Conservation (phyloP, 2,113 vertebrate genomes). For the Pygoscelis adeliae region DNA sequence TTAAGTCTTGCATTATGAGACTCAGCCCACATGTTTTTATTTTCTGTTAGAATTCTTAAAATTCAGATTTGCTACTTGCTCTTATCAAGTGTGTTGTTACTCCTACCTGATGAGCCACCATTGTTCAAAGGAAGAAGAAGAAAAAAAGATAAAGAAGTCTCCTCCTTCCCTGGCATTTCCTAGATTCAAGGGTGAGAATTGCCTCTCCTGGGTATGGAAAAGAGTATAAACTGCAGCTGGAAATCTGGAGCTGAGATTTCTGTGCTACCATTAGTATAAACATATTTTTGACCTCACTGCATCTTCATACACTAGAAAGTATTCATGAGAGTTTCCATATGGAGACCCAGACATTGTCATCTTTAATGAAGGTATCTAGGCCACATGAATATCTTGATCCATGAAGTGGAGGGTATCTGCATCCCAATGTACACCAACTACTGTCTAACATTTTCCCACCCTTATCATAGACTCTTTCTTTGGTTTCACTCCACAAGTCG, state of each 20-base stretch:
- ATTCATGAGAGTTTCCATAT: not conserved
- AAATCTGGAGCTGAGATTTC: not conserved
- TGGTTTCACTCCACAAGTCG: not conserved
- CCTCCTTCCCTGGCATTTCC: not conserved
- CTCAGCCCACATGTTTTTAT: not conserved
- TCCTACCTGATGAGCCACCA: not conserved
- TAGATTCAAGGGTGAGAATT: not conserved
- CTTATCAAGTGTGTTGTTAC: not conserved
- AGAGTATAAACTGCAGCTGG: not conserved
- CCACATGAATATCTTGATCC: not conserved
- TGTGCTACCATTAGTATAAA: not conserved
- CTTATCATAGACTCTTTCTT: not conserved
- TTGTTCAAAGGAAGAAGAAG: not conserved
- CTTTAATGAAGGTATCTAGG: not conserved
- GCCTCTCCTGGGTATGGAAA: not conserved
- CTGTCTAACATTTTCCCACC: not conserved
- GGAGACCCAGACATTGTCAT: not conserved
- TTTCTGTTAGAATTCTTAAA: not conserved
- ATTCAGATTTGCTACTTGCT: not conserved
- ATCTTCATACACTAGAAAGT: not conserved
- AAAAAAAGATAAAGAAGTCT: rapidly evolving
- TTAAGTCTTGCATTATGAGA: not conserved
- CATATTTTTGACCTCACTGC: not conserved
- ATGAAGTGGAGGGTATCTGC: not conserved
- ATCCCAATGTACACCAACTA: not conserved